Conservation (phyloP, 2,113 vertebrate species). For the Pelmatolapia mariae region DNA sequence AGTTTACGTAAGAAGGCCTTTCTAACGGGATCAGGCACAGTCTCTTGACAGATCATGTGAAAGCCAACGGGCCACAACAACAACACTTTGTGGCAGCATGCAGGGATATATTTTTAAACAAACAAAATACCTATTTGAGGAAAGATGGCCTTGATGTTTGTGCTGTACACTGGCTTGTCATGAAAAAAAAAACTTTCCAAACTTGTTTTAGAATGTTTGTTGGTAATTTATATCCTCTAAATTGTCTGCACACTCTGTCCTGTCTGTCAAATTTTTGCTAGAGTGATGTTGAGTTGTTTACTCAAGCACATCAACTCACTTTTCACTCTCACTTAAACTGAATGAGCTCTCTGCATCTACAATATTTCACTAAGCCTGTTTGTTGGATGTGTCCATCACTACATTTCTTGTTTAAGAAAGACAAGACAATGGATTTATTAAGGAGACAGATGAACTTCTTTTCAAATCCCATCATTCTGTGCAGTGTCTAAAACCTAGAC, state of each 20-base stretch:
- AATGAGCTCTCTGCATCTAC: conserved; percentile 56
- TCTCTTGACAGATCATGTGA: conserved; percentile 51
- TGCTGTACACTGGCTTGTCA: conserved; percentile 35
- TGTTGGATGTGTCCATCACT: conserved; percentile 66
- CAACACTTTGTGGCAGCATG: conserved; percentile 39
- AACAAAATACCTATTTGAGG: conserved; percentile 37
- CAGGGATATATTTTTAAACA: conserved; percentile 42
- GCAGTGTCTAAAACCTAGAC: conserved; percentile 57
- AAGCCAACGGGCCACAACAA: conserved; percentile 48
- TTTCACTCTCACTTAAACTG: conserved; percentile 68
- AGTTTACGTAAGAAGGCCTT: conserved; percentile 56
- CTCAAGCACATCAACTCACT: conserved; percentile 67
- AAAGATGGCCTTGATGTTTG: conserved; percentile 33
- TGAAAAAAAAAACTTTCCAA: conserved; percentile 11
- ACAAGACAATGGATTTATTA: conserved; percentile 71
- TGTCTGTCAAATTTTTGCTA: conserved; percentile 53
- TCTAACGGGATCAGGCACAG: conserved; percentile 29
- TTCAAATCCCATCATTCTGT: conserved; percentile 63
- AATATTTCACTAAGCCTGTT: conserved; percentile 45
- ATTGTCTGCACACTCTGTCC: conserved; percentile 54
- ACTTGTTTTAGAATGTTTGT: conserved; percentile 49
- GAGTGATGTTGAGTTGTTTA: conserved; percentile 68
- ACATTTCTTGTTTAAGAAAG: conserved; percentile 53
- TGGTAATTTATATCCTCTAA: conserved; percentile 63
- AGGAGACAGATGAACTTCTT: conserved; percentile 68